phyloP scores from a whole-genome alignment of 2,888 invertebrate genomes.

The Luffia ferchaultella region DNA sequence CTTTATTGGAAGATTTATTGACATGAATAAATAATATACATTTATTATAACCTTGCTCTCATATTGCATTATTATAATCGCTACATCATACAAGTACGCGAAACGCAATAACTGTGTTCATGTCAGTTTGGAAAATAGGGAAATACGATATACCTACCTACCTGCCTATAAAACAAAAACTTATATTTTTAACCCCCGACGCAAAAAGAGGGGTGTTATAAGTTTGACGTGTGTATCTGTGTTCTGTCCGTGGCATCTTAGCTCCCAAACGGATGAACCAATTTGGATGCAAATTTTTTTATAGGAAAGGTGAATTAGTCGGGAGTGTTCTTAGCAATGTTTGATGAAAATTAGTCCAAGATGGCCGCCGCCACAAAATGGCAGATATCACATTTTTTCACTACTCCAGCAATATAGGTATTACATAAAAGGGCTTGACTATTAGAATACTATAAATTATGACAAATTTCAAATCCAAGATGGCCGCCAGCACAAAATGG shows the following conservation, averaged over 20 bases:
- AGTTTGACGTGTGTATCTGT: background rate
- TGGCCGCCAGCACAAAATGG: too few species aligned
- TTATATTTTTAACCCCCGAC: background rate
- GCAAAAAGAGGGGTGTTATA: background rate
- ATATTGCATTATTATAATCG: background rate
- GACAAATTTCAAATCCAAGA: too few species aligned
- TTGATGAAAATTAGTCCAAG: too few species aligned
- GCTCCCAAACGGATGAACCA: too few species aligned
- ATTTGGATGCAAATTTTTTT: too few species aligned
- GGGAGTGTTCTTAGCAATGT: too few species aligned
- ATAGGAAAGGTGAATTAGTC: too few species aligned
- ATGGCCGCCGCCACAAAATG: too few species aligned
- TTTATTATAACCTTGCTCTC: background rate
- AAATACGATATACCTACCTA: background rate
- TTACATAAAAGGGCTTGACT: too few species aligned
- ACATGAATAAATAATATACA: background rate
- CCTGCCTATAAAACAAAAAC: background rate
- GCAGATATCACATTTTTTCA: too few species aligned
- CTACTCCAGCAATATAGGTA: too few species aligned
- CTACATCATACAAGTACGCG: background rate
- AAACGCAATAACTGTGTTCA: background rate
- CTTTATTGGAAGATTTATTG: background rate
- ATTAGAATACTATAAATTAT: too few species aligned
- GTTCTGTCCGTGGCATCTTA: background rate
- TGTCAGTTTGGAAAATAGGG: background rate